phyloP scores from a whole-genome alignment of 2,888 invertebrate species.

The Hermaeophaga mercurialis region DNA sequence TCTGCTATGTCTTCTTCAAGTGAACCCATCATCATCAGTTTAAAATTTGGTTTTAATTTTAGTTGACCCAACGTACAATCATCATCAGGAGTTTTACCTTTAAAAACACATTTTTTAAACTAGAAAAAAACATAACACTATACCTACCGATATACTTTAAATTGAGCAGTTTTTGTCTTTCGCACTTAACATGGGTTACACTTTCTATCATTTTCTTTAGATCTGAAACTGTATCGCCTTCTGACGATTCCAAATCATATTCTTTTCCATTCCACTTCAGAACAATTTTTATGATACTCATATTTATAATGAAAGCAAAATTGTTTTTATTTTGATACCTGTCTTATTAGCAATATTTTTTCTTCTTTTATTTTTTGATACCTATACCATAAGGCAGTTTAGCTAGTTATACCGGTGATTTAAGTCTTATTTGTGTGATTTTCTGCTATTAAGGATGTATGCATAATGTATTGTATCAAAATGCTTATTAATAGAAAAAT shows the following conservation, averaged over 20 bases:
- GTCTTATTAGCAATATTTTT: no score
- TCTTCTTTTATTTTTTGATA: no score
- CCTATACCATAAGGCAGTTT: no score
- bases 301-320: no score
- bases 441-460: no score
- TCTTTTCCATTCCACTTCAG: conserved; percentile 96
- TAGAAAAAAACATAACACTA: conserved; percentile 7
- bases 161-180: conserved; percentile 91
- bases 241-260: conserved; percentile 77
- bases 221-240: conserved; percentile 79
- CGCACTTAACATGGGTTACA: conserved; percentile 89
- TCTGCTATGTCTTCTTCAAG: conserved; percentile 89
- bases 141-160: conserved; percentile 84
- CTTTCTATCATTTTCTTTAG: conserved; percentile 85
- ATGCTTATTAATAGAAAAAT: no score
- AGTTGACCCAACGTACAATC: conserved; percentile 75
- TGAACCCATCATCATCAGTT: conserved; percentile 97
- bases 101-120: no score
- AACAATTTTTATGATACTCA: conserved; percentile 62
- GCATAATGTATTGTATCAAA: no score
- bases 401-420: no score
- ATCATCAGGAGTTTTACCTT: conserved; percentile 87
- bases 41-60: conserved; percentile 84
- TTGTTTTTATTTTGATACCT: no score
- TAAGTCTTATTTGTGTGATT: no score